Evolutionary conservation across 1,140 invertebrate genomes (phyloP), one percentile per base, ranked within the genome.

Genomic region (Eupeodes corollae): DNA sequence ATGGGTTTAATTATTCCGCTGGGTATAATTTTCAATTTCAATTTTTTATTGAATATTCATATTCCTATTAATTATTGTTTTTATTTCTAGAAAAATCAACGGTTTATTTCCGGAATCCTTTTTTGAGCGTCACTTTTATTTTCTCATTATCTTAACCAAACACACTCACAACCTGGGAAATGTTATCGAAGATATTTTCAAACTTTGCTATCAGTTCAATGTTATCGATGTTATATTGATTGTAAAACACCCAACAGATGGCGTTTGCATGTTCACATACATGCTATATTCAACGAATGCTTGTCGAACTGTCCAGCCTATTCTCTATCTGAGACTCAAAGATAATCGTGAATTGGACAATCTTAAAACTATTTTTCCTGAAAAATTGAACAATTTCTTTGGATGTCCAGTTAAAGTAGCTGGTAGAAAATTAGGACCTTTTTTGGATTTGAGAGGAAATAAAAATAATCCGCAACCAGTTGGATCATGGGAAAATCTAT

Each of bases 101-200:
- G 10, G 30, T 6, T 6, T 26, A 6, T 34, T 51, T 11, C 49
- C 49, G 3, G n/a, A 12, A 21, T 44, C 49, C 2, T 6, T 15
- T 19, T 31, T 47, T 15, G 49, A 51, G 3, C 35, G 46, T n/a
- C 15, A 30, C 14, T 51, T 44, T 12, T 26, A 47, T 30, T 51
- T 51, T 30, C 47, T 51, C 42, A 44, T 51, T 31, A 15, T 51
- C 8, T 40, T 51, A 40, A 51, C 49, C 2, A 38, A 40, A 15
- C 13, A n/a, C 5, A 15, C 6, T 6, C n/a, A 12, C 2, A 33
- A 6, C n/a, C 2, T 26, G 0, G 11, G n/a, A 10, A 11, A 38
- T 5, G 41, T 35, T n/a, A 46, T 51, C 21, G 10, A 11, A 0
- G 11, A 41, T 21, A 50, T 50, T 18, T 50, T 50, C 15, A 21